Evolutionary conservation across 2,888 invertebrate genomes (phyloP).

Genomic region (Coremacera marginata): DNA sequence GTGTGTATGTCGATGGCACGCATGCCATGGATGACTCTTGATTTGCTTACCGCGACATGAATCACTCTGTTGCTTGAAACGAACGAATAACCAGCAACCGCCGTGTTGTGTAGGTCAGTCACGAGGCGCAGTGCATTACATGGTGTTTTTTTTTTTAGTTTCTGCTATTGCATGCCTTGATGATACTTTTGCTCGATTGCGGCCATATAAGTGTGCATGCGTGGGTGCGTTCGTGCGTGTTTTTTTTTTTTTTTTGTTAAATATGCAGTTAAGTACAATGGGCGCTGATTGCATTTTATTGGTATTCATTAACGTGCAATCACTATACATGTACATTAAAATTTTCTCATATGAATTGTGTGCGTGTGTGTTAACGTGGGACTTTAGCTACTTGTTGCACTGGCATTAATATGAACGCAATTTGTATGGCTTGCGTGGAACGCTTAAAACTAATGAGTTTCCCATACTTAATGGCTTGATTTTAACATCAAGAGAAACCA

Average conservation of each 20-base stretch:
- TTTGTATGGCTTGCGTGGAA: too few relatives aligned
- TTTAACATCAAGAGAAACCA: too few relatives aligned
- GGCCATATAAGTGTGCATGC: neutral
- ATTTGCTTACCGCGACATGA: neutral
- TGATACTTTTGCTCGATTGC: neutral
- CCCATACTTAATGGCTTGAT: too few relatives aligned
- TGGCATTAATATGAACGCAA: too few relatives aligned
- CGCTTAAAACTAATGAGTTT: too few relatives aligned
- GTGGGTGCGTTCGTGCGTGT: neutral
- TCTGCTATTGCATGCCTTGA: neutral
- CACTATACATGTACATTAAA: neutral
- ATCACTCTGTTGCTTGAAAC: neutral
- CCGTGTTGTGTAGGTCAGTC: neutral
- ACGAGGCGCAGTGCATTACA: neutral
- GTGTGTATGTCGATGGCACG: conserved; percentile 38
- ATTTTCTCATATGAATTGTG: too few relatives aligned
- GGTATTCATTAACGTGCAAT: conserved; percentile 26
- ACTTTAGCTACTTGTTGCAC: too few relatives aligned
- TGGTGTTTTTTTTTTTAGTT: neutral
- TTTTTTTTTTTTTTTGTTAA: neutral
- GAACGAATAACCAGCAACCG: neutral
- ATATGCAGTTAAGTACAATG: conserved; percentile 3
- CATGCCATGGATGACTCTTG: neutral
- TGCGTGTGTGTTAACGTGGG: too few relatives aligned
- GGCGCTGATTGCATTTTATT: conserved; percentile 28